phyloP scores from a whole-genome alignment of 2,797 vertebrate genomes.

The Stomatorhinus walkeri region DNA sequence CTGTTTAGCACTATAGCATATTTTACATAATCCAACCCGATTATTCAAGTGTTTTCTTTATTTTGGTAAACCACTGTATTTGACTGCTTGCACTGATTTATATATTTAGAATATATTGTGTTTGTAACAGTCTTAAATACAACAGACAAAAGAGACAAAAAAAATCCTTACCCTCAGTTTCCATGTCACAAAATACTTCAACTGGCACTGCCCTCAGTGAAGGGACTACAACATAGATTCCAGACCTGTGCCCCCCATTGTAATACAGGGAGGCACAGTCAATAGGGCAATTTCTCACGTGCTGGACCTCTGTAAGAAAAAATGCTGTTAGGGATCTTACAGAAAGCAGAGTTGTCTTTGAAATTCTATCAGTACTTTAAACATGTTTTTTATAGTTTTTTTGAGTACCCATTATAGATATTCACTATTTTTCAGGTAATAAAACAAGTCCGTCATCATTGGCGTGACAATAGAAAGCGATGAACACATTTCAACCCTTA shows the following conservation, averaged over 20 bases:
- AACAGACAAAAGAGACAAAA: neutral
- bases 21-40: neutral
- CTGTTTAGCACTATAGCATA: neutral
- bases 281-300: conserved; percentile 65
- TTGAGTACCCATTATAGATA: neutral
- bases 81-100: neutral
- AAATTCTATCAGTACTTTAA: neutral
- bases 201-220: conserved; percentile 56
- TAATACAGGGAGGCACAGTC: conserved; percentile 77
- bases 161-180: conserved; percentile 64
- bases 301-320: conserved; percentile 55
- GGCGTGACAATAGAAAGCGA: neutral
- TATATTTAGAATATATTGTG: neutral
- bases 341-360: neutral
- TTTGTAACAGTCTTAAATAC: neutral
- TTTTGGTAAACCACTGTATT: neutral
- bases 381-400: neutral
- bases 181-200: conserved; percentile 78
- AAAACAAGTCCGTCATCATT: neutral
- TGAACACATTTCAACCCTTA: neutral
- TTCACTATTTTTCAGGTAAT: neutral
- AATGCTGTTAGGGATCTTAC: neutral
- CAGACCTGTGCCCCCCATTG: conserved; percentile 67
- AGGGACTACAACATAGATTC: conserved; percentile 70
- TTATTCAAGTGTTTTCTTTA: neutral